phyloP scores from a whole-genome alignment of 2,888 invertebrate genomes.

The Amiota communis region DNA sequence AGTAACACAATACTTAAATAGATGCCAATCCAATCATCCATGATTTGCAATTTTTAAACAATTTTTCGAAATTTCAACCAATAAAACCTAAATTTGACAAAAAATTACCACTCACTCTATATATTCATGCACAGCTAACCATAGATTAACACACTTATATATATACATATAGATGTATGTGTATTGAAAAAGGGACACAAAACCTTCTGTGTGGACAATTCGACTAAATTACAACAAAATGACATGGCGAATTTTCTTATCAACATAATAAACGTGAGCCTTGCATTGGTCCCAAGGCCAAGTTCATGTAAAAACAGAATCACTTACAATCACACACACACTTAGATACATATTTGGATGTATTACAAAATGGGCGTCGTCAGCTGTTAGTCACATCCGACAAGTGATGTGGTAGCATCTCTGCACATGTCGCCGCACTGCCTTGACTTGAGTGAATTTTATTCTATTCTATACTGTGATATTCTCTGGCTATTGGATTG shows the following conservation, averaged over 20 bases:
- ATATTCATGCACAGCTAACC: not conserved
- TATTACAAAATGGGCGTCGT: constrained; percentile 19
- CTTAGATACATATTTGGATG: too few relatives aligned
- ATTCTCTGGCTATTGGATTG: too few relatives aligned
- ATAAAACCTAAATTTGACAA: not conserved
- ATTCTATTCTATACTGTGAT: too few relatives aligned
- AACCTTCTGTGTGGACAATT: not conserved
- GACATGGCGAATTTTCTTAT: constrained; percentile 53
- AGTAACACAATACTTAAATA: too few relatives aligned
- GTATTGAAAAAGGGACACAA: not conserved
- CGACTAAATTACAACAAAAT: constrained; percentile 53
- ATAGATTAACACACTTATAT: too few relatives aligned
- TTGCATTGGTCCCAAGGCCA: constrained; percentile 51
- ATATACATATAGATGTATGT: too few relatives aligned
- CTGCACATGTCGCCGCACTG: too few relatives aligned
- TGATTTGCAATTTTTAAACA: too few relatives aligned
- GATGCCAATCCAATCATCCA: too few relatives aligned
- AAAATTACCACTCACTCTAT: not conserved
- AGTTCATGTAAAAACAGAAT: constrained; percentile 48
- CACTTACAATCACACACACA: too few relatives aligned
- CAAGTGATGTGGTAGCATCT: constrained; percentile 34
- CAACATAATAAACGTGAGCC: constrained; percentile 52
- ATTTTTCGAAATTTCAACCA: too few relatives aligned
- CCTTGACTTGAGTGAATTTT: too few relatives aligned
- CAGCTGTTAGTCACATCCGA: constrained; percentile 56